Evolutionary conservation across 30 jellyfish, hydroid and myxozoan genomes (phyloP).

Genomic region (Aurelia aurita complex sp. Pacific): DNA sequence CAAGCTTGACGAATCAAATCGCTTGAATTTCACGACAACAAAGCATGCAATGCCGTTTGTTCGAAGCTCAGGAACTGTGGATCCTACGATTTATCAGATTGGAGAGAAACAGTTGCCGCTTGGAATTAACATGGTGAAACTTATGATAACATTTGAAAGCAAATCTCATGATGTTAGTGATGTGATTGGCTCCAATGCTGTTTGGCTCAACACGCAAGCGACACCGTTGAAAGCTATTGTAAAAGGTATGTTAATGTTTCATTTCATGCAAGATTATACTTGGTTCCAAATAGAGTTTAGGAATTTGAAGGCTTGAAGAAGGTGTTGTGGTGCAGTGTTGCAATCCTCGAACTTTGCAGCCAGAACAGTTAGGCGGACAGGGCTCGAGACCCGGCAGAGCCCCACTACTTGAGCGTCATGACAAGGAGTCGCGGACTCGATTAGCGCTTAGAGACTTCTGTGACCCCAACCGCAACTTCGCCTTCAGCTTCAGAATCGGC

Average conservation of each 20-base stretch:
- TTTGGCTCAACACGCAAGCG: constrained; percentile 80
- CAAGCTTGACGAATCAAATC: neutral
- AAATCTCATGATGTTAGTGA: constrained; percentile 54
- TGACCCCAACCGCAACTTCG: too few species aligned
- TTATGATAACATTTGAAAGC: constrained; percentile 70
- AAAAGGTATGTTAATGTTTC: constrained; percentile 46
- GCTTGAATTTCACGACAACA: constrained; percentile 15
- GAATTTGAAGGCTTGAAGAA: too few species aligned
- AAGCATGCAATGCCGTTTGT: constrained; percentile 66
- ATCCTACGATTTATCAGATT: constrained; percentile 72
- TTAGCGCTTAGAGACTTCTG: too few species aligned
- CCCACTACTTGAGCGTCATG: too few species aligned
- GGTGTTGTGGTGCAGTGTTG: too few species aligned
- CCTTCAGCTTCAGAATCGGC: too few species aligned
- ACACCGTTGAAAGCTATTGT: constrained; percentile 70
- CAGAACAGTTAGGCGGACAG: too few species aligned
- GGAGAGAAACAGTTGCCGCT: constrained; percentile 59
- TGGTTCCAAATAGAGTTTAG: too few species aligned
- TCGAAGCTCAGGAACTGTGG: constrained; percentile 46
- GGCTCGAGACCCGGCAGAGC: too few species aligned
- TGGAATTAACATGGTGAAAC: constrained; percentile 65
- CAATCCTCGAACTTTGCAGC: too few species aligned
- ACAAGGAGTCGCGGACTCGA: too few species aligned
- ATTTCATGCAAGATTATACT: too few species aligned
- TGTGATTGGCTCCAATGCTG: constrained; percentile 38